Evolutionary conservation across 2,888 invertebrate genomes (phyloP).

Genomic region (Galeruca laticollis): DNA sequence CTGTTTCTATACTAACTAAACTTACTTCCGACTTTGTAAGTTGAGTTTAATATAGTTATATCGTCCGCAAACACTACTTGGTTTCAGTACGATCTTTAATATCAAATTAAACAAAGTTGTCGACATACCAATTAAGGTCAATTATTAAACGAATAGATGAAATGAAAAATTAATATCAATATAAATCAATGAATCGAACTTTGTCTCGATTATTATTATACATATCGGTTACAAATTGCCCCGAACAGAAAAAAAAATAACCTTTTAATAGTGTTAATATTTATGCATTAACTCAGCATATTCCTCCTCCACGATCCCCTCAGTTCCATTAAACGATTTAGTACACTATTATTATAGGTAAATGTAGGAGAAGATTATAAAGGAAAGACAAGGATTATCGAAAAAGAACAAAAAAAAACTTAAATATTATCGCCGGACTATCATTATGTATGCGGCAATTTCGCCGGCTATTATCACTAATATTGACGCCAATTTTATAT

Average conservation of each 20-base stretch:
- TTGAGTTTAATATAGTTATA: too few species aligned
- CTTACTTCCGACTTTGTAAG: too few species aligned
- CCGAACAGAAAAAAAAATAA: background rate
- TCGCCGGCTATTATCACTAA: constrained; percentile 12
- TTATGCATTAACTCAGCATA: constrained; percentile 1
- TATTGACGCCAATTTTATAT: constrained; percentile 17
- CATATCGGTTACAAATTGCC: too few species aligned
- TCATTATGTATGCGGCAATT: constrained; percentile 14
- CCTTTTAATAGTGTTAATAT: background rate
- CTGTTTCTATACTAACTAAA: too few species aligned
- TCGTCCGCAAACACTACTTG: too few species aligned
- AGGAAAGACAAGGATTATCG: constrained; percentile 9
- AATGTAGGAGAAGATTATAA: constrained; percentile 27
- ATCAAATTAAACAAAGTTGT: too few species aligned
- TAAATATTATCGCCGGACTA: constrained; percentile 8
- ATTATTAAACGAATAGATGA: too few species aligned
- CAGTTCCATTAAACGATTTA: constrained; percentile 20
- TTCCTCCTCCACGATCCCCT: background rate
- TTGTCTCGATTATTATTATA: too few species aligned
- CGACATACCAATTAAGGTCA: too few species aligned
- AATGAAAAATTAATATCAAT: too few species aligned
- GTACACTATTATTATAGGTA: constrained; percentile 20
- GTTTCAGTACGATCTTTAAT: too few species aligned
- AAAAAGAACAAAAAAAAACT: constrained; percentile 17
- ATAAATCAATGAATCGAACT: too few species aligned